Evolutionary conservation across 2,113 vertebrate genomes (phyloP).

Genomic region (Tiliqua scincoides): DNA sequence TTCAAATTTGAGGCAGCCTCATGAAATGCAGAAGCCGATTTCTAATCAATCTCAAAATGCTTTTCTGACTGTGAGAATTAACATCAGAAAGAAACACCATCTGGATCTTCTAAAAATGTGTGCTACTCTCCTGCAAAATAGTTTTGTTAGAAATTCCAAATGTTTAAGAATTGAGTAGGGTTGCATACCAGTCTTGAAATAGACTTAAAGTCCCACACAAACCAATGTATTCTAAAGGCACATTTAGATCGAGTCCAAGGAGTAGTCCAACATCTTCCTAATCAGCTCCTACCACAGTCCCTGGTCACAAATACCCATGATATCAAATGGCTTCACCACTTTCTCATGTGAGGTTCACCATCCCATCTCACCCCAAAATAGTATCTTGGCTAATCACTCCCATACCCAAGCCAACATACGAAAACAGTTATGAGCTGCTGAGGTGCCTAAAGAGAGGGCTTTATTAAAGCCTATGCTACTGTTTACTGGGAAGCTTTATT

Average conservation of each 20-base stretch:
- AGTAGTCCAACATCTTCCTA: not conserved
- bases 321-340: not conserved
- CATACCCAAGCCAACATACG: not conserved
- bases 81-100: slow-evolving; percentile 31
- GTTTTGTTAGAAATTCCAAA: slow-evolving; percentile 45
- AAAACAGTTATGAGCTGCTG: no score
- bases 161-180: slow-evolving; percentile 25
- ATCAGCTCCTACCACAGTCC: not conserved
- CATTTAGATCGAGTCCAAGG: no score
- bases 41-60: not conserved
- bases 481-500: not conserved
- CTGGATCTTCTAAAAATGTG: slow-evolving; percentile 50
- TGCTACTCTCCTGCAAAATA: slow-evolving; percentile 46
- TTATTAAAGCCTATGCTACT: not conserved
- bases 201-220: not conserved
- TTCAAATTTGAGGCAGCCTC: not conserved
- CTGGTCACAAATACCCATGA: not conserved
- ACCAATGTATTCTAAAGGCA: not conserved
- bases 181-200: not conserved
- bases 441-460: no score
- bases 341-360: no score
- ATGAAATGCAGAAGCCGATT: slow-evolving; percentile 29
- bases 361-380: no score
- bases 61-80: not conserved
- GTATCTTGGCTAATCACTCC: not conserved